A percentile compares a stretch with the other conserved stretches of the same genome.
These are phyloP conservation scores for Crioceris asparagi DNA, from an alignment of 2,888 invertebrate genomes.

Conservation along the genomic window DNA sequence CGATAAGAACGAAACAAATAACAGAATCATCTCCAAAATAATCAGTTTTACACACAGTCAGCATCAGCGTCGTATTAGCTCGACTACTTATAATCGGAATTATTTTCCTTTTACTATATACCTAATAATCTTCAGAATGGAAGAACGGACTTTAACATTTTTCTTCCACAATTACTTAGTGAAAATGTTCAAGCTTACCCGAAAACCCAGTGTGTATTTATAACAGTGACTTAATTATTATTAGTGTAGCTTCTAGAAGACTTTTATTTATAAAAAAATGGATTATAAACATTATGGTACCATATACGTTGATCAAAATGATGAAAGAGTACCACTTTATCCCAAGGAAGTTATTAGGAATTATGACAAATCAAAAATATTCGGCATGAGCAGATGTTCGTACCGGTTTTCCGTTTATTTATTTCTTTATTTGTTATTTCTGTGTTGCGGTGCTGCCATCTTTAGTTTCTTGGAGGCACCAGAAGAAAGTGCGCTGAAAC, in stretches of 20 bases:
- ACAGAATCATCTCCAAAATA: too few relatives aligned
- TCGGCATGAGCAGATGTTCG: slow-evolving; percentile 46
- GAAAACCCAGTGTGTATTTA: slow-evolving; percentile 14
- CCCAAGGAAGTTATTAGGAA: slow-evolving; percentile 5
- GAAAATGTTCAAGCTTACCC: slow-evolving; percentile 3
- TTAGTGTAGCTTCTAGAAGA: slow-evolving; percentile 3
- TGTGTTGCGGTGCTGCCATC: slow-evolving; percentile 54
- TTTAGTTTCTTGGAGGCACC: slow-evolving; percentile 59
- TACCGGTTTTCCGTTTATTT: slow-evolving; percentile 45
- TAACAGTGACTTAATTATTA: slow-evolving; percentile 11
- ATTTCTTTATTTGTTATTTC: slow-evolving; percentile 49
- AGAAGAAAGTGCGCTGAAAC: slow-evolving; percentile 45
- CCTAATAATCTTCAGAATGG: slow-evolving; percentile 9
- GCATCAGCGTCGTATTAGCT: too few relatives aligned
- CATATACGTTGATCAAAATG: background rate
- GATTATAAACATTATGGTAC: slow-evolving; percentile 9
- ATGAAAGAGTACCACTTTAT: slow-evolving; percentile 10
- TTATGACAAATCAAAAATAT: slow-evolving; percentile 20
- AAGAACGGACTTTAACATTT: slow-evolving; percentile 16
- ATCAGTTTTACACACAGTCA: too few relatives aligned
- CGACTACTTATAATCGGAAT: too few relatives aligned
- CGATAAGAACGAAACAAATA: too few relatives aligned
- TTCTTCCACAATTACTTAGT: slow-evolving; percentile 3
- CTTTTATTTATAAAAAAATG: slow-evolving; percentile 11
- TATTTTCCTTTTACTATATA: too few relatives aligned